Evolutionary conservation across 2,888 invertebrate species (phyloP).

Genomic region (Noctua janthe): DNA sequence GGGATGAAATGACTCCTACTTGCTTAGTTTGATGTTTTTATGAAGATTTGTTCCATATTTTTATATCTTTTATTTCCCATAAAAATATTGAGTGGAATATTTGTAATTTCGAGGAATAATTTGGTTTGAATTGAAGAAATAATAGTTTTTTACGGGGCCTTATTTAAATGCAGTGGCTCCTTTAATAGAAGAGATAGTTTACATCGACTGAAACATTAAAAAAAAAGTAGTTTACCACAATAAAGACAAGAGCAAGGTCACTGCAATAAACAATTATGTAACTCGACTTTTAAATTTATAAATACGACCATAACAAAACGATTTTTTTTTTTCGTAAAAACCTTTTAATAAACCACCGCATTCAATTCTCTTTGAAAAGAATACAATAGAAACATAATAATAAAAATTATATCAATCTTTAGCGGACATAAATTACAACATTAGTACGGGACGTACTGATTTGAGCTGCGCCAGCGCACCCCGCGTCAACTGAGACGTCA

Average conservation of each 20-base stretch:
- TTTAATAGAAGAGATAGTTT: background rate
- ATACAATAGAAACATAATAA: constrained; percentile 61
- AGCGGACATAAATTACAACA: constrained; percentile 66
- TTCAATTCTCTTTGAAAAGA: constrained; percentile 25
- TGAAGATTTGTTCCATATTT: constrained; percentile 40
- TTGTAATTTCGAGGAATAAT: constrained; percentile 8
- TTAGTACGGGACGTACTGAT: constrained; percentile 58
- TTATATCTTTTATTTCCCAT: constrained; percentile 21
- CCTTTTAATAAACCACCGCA: constrained; percentile 1
- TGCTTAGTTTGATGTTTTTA: constrained; percentile 35
- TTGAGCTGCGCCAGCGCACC: constrained; percentile 67
- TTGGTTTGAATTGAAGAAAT: background rate
- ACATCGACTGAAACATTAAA: background rate
- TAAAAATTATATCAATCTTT: constrained; percentile 64
- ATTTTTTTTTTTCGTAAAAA: too few relatives aligned
- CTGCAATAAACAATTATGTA: background rate
- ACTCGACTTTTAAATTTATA: background rate
- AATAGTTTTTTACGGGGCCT: background rate
- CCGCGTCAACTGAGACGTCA: constrained; percentile 68
- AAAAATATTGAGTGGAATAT: constrained; percentile 22
- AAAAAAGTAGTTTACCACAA: background rate
- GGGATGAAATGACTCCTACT: constrained; percentile 46
- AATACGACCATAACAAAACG: background rate
- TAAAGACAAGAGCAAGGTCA: too few relatives aligned
- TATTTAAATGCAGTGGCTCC: background rate